These are phyloP conservation scores for Ferdinandea cuprea DNA, from an alignment of 2,888 invertebrate genomes.

Conservation along the genomic window DNA sequence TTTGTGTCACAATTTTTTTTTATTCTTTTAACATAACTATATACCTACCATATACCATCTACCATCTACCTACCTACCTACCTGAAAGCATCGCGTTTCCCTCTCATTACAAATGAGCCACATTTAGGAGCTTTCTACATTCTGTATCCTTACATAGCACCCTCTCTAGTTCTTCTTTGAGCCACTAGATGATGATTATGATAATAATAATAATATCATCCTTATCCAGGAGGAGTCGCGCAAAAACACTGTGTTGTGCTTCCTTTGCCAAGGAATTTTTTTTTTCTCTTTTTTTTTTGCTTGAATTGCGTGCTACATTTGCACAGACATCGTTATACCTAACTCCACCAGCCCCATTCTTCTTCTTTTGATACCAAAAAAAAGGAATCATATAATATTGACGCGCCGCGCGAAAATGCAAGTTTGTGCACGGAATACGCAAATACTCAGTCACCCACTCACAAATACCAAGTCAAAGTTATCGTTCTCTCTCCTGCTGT, in stretches of 20 bases:
- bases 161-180: conserved; percentile 14
- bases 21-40: conserved; percentile 6
- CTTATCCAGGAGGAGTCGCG: conserved; percentile 24
- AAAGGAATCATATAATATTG: background rate
- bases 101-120: conserved; percentile 64
- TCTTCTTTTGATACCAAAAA: no score
- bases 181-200: conserved; percentile 59
- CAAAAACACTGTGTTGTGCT: no score
- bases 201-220: conserved; percentile 66
- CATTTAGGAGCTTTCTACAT: conserved; percentile 52
- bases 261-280: no score
- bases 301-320: conserved; percentile 64
- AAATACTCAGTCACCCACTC: conserved; percentile 55
- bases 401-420: conserved; percentile 71
- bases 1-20: conserved; percentile 6
- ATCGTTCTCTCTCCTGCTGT: conserved; percentile 66
- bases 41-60: no score
- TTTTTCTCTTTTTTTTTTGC: no score
- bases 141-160: background rate
- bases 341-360: background rate
- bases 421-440: conserved; percentile 50
- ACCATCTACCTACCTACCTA: background rate
- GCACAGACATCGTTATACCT: conserved; percentile 38
- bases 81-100: conserved; percentile 31
- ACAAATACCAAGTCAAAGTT: conserved; percentile 37